Conservation (phyloP, 2,797 vertebrate genomes). For the Trematomus bernacchii region DNA sequence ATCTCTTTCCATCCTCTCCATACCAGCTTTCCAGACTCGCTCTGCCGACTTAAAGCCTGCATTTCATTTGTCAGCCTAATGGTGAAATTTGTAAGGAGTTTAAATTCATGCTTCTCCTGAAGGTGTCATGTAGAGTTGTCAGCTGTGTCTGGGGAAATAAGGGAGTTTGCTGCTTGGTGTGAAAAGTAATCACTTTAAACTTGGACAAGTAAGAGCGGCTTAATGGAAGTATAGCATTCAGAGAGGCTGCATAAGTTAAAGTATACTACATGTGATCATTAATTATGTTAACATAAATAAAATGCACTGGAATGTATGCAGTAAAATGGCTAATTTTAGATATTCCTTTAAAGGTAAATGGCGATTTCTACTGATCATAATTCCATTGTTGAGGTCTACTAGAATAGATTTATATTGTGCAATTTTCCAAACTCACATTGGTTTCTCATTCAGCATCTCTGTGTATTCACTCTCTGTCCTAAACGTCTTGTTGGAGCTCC, state of each 20-base stretch:
- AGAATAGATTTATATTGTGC: too few species aligned
- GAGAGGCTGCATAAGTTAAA: slow-evolving; percentile 12
- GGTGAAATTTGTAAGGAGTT: slow-evolving; percentile 80
- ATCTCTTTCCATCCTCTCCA: slow-evolving; percentile 78
- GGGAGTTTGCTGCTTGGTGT: slow-evolving; percentile 51
- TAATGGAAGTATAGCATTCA: slow-evolving; percentile 31
- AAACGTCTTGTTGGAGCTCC: too few species aligned
- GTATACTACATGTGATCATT: neutral
- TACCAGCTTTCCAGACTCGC: slow-evolving; percentile 68
- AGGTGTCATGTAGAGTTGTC: slow-evolving; percentile 69
- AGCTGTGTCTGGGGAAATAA: slow-evolving; percentile 44
- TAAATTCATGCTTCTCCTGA: slow-evolving; percentile 71
- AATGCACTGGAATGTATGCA: slow-evolving; percentile 1
- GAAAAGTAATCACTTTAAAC: slow-evolving; percentile 69
- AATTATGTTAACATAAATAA: slow-evolving; percentile 9
- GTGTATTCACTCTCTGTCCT: too few species aligned
- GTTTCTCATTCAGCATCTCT: too few species aligned
- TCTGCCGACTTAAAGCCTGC: slow-evolving; percentile 75
- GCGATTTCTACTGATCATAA: too few species aligned
- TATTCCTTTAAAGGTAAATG: neutral
- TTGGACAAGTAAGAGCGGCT: slow-evolving; percentile 54
- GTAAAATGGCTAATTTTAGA: neutral
- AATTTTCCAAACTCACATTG: too few species aligned
- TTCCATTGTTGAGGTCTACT: too few species aligned
- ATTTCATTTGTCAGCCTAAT: slow-evolving; percentile 84